phyloP scores from a whole-genome alignment of 1,140 invertebrate genomes.

The Brachionus calyciflorus region DNA sequence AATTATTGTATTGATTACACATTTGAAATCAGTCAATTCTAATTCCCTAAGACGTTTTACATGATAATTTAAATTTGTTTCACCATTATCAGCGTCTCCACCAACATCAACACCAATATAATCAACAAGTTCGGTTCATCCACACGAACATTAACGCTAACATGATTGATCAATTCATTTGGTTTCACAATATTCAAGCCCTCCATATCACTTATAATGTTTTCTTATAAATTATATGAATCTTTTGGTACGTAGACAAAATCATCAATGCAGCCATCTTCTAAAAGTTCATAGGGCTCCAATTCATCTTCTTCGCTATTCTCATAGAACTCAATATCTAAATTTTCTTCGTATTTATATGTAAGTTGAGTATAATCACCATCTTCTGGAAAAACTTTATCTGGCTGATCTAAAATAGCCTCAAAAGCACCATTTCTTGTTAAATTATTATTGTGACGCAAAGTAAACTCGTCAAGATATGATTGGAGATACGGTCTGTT shows the following conservation, averaged over 20 bases:
- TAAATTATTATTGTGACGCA: not conserved
- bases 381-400: not conserved
- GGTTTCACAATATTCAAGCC: not conserved
- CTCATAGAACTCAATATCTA: constrained; percentile 3
- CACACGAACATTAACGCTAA: not conserved
- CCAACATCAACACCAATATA: not conserved
- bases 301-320: constrained; percentile 13
- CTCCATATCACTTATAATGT: not conserved
- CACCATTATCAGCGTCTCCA: not conserved
- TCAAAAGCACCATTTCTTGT: constrained; percentile 15
- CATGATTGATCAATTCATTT: not conserved
- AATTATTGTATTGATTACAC: constrained; percentile 6
- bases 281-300: not conserved
- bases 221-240: constrained; percentile 19
- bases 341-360: constrained; percentile 2
- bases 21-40: constrained; percentile 3
- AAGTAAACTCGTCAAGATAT: not conserved
- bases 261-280: constrained; percentile 4
- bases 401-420: not conserved
- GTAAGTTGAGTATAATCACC: not conserved
- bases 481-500: constrained; percentile 7
- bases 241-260: not conserved
- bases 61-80: constrained; percentile 24
- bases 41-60: constrained; percentile 12
- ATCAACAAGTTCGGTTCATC: not conserved